Evolutionary conservation across 2,797 vertebrate genomes (phyloP).

Genomic region (Salarias fasciatus): DNA sequence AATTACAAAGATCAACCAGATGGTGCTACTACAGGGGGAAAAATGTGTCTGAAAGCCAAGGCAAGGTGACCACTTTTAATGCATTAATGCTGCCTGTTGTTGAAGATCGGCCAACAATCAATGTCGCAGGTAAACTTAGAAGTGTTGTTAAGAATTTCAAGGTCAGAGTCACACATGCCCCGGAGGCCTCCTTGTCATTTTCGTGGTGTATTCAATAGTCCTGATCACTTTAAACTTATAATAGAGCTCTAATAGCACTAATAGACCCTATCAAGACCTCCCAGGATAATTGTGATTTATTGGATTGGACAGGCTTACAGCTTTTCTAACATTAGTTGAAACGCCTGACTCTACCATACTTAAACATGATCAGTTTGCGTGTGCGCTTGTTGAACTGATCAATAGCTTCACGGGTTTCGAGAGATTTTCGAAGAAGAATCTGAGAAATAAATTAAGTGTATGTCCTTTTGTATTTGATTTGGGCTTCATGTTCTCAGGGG

Average conservation of each 20-base stretch:
- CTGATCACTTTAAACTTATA: not conserved
- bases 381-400: not conserved
- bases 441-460: not conserved
- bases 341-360: not conserved
- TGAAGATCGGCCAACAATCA: slow-evolving; percentile 27
- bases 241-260: slow-evolving; percentile 7
- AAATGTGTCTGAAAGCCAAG: slow-evolving; percentile 27
- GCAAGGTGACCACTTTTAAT: slow-evolving; percentile 51
- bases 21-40: slow-evolving; percentile 31
- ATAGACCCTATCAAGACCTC: not conserved
- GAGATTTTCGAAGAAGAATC: not conserved
- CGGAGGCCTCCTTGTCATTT: slow-evolving; percentile 18
- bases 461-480: slow-evolving; percentile 3
- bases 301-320: not conserved
- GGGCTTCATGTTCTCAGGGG: not conserved
- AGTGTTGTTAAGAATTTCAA: slow-evolving; percentile 27
- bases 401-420: not conserved
- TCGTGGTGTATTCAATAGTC: slow-evolving; percentile 13
- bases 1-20: slow-evolving; percentile 58
- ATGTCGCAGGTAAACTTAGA: slow-evolving; percentile 31
- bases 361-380: not conserved
- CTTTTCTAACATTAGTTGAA: not conserved
- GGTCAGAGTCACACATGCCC: slow-evolving; percentile 53
- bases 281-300: not conserved
- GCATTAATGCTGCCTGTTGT: slow-evolving; percentile 26